Base-by-base conservation (phyloP, 1,140 invertebrate genomes). In the Pseudomyrmex concolor region DNA sequence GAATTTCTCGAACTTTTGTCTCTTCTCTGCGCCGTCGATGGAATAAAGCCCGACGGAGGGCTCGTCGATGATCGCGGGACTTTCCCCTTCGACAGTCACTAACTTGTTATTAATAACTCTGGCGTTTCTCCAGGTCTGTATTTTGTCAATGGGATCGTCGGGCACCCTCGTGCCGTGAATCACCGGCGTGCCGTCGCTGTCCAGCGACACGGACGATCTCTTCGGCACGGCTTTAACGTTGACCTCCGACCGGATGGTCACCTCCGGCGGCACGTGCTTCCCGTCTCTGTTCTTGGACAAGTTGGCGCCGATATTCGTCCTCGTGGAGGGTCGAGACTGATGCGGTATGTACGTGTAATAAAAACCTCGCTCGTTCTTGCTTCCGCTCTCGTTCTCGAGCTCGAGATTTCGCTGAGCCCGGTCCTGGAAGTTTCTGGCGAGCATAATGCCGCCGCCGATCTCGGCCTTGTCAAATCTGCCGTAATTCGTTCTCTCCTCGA, bases 61-160 rank as follows among this genome's bases (percentile, higher is more conserved):
- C 0, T 72, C 74, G 12, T 12, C 0, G 13, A 0, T 45, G 0
- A 74, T 77, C 2, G 55, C 66, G 0, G 71, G 19, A 8, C 45
- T 82, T 34, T 34, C 34, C 0, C 59, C 43, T n/a, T 62, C 72
- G 12, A 88, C 84, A 0, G 96, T 96, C 34, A 97, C 93, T 73
- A 98, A 90, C 91, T 97, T 95, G 60, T 97, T 97, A 88, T 98
- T 98, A 34, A 98, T 97, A 1, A 98, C 97, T 78, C 97, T 94
- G 0, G 97, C 97, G 93, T 98, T 98, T 66, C 97, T 95, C 97
- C 97, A 98, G 1, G 96, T 96, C 89, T 97, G 96, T 12, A 95
- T 92, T 76, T 96, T 96, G 88, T 98, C 97, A 62, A 96, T 96
- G 62, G 97, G 97, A 73, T 97, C 97, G 86, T 98, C 97, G 0